Conservation (phyloP, 53 echinoderm and acorn worm species). For the Temnopleurus reevesii region DNA sequence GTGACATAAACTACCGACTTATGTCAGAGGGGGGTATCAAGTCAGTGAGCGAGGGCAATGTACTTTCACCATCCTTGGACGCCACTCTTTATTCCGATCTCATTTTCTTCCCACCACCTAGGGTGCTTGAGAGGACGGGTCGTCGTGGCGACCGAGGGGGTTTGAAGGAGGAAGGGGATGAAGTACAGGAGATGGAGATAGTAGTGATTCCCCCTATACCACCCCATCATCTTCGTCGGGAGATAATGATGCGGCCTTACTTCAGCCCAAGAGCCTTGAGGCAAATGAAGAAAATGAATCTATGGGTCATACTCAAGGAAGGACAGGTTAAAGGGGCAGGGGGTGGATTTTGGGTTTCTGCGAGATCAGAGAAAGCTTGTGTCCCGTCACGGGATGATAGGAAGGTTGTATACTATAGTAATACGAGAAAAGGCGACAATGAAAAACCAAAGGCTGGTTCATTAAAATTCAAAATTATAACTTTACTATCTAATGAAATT, state of each 20-base stretch:
- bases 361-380: too few relatives aligned
- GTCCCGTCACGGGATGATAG: background rate
- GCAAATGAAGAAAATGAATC: constrained; percentile 11
- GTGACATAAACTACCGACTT: background rate
- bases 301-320: background rate
- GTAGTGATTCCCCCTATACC: constrained; percentile 11
- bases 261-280: background rate
- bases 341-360: background rate
- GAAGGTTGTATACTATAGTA: background rate
- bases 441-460: too few relatives aligned
- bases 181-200: background rate
- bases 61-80: background rate
- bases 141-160: constrained; percentile 14
- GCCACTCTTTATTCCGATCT: constrained; percentile 35
- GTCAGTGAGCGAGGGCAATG: constrained; percentile 22
- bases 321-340: constrained; percentile 10
- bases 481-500: too few relatives aligned
- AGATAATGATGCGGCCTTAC: background rate
- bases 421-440: background rate
- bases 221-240: background rate
- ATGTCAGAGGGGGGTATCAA: constrained; percentile 31
- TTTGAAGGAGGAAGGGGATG: background rate
- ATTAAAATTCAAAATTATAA: too few relatives aligned
- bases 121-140: constrained; percentile 21
- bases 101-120: constrained; percentile 44